Conservation (phyloP, 1,140 invertebrate genomes). For the Zaprionus gabonicus region DNA sequence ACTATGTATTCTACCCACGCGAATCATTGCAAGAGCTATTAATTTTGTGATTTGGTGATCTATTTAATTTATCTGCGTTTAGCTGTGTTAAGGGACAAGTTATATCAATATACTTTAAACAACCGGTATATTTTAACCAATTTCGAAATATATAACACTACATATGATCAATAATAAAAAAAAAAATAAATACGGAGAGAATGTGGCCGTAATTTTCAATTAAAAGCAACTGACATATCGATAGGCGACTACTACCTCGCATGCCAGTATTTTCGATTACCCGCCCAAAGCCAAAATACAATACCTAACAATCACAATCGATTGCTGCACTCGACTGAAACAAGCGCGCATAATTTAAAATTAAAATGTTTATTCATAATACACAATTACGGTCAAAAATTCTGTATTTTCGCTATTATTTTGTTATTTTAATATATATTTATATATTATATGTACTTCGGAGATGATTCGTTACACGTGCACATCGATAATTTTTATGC, state of each 20-base stretch:
- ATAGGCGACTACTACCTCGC: constrained; percentile 3
- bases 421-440: constrained; percentile 25
- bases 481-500: constrained; percentile 55
- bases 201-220: constrained; percentile 5
- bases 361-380: constrained; percentile 5
- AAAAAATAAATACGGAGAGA: constrained; percentile 2
- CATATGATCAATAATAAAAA: constrained; percentile 11
- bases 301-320: neutral
- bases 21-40: constrained; percentile 58
- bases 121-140: constrained; percentile 21
- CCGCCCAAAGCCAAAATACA: neutral
- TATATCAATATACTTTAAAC: constrained; percentile 1
- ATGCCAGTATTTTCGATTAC: neutral
- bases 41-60: constrained; percentile 46
- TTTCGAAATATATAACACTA: constrained; percentile 22
- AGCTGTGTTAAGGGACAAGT: neutral
- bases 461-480: constrained; percentile 34
- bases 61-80: too few relatives aligned
- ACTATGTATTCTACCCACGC: constrained; percentile 31
- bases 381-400: constrained; percentile 19
- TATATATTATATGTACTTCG: constrained; percentile 24
- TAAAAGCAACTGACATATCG: constrained; percentile 1
- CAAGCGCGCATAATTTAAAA: constrained; percentile 2
- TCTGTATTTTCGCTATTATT: constrained; percentile 1
- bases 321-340: neutral